A percentile compares a stretch with the other conserved stretches of the same genome.
Evolutionary conservation across 2,888 invertebrate genomes (phyloP).

Genomic region (Rhaphigaster nebulosa): DNA sequence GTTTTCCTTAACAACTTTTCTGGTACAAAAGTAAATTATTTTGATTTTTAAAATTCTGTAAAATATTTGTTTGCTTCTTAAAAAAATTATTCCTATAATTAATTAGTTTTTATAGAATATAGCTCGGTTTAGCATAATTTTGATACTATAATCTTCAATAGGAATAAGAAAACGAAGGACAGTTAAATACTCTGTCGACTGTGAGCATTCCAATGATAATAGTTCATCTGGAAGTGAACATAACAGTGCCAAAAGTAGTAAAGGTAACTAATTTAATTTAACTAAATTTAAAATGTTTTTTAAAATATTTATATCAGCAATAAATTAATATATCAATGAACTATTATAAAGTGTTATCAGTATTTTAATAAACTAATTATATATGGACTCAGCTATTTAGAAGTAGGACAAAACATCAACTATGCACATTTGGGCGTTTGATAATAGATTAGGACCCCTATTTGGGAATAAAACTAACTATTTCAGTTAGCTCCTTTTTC

Average conservation of each 20-base stretch:
- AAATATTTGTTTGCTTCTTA: neutral
- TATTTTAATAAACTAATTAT: neutral
- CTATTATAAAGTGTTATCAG: neutral
- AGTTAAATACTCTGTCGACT: neutral
- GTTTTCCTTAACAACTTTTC: neutral
- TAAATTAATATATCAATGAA: neutral
- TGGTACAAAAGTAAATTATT: neutral
- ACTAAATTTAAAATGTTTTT: neutral
- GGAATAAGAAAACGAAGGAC: slow-evolving; percentile 19
- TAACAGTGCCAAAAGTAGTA: slow-evolving; percentile 12
- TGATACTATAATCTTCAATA: neutral
- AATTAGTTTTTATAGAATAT: neutral
- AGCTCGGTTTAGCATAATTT: neutral
- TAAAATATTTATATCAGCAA: neutral
- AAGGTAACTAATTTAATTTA: slow-evolving; percentile 36
- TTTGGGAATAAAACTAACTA: too few relatives aligned
- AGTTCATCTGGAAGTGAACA: slow-evolving; percentile 39
- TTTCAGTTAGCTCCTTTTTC: too few relatives aligned
- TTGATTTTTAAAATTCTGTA: neutral
- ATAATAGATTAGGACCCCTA: too few relatives aligned
- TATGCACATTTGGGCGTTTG: too few relatives aligned
- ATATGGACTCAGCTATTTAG: neutral
- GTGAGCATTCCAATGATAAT: neutral
- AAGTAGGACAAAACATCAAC: neutral
- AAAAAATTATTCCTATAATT: neutral